Evolutionary conservation across 2,113 vertebrate species (phyloP), one percentile per base, ranked within the genome.

Genomic region (Uropsilus gracilis): DNA sequence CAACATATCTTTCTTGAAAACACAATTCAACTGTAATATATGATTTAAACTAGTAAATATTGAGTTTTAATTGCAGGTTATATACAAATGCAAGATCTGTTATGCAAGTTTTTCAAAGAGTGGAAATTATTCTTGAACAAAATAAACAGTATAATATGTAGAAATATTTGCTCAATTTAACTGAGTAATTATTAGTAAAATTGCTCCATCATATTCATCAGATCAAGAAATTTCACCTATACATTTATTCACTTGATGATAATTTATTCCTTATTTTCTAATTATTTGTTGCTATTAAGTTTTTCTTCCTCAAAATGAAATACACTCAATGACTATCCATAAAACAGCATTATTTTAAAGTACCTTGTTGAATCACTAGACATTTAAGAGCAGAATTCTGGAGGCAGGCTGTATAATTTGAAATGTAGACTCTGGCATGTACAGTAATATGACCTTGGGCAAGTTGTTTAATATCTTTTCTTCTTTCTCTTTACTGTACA

Each of bases 141-240:
- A 26, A 20, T 81, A 89, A 55, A 90, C 20, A 55, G 12, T 48
- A n/a, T 26, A 26, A 59, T 30, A 3, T 34, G 2, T 78, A 48
- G 80, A 89, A 95, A 57, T 63, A 22, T 57, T 76, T 83, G n/a
- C 37, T 86, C 39, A 71, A 50, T 86, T 92, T 90, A 89, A 69
- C 57, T 80, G 57, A 89, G 39, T 57, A 80, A 64, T 61, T 37
- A 2, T 48, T 37, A 42, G 37, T 86, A 55, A 76, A 66, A 37
- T 78, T 64, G 3, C 18, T 76, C 3, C 24, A 42, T 55, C 8
- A 3, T 71, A 28, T 64, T 91, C 37, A 89, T 66, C 55, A 77
- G 39, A 12, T n/a, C 26, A 86, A 18, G 22, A 64, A 83, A 75
- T 44, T 22, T 10, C 1, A n/a, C 28, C 16, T 61, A 20, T 57